Conservation (phyloP, 2,888 invertebrate genomes). For the Idaea straminata region DNA sequence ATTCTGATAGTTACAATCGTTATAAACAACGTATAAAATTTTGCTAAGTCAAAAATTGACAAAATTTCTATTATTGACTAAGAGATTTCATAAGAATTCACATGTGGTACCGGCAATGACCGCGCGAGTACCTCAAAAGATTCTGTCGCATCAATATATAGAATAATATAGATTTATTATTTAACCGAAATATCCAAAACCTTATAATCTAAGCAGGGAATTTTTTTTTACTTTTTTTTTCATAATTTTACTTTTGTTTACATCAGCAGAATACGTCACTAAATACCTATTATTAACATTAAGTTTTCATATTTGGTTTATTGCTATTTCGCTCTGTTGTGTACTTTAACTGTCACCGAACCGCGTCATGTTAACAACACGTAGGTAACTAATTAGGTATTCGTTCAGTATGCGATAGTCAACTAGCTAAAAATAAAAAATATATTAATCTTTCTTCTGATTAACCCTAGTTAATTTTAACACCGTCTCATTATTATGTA, state of each 20-base stretch:
- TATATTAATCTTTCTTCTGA: conserved; percentile 76
- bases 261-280: conserved; percentile 77
- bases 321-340: conserved; percentile 72
- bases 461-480: conserved; percentile 71
- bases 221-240: conserved; percentile 65
- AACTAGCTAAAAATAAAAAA: conserved; percentile 80
- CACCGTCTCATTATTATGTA: conserved; percentile 75
- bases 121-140: conserved; percentile 61
- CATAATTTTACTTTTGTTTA: conserved; percentile 72
- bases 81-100: conserved; percentile 79
- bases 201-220: conserved; percentile 78
- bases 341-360: conserved; percentile 42
- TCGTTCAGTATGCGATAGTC: conserved; percentile 69
- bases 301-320: conserved; percentile 79
- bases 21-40: conserved; percentile 80
- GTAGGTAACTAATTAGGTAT: conserved; percentile 64
- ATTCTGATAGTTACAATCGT: conserved; percentile 66
- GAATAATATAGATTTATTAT: conserved; percentile 47
- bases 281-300: conserved; percentile 74
- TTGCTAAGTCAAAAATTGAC: conserved; percentile 80
- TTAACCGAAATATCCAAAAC: conserved; percentile 70
- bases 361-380: conserved; percentile 29
- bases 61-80: conserved; percentile 79
- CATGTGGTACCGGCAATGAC: conserved; percentile 58
- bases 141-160: conserved; percentile 59